Evolutionary conservation across 2,888 invertebrate genomes (phyloP).

Genomic region (Molorchus minor): DNA sequence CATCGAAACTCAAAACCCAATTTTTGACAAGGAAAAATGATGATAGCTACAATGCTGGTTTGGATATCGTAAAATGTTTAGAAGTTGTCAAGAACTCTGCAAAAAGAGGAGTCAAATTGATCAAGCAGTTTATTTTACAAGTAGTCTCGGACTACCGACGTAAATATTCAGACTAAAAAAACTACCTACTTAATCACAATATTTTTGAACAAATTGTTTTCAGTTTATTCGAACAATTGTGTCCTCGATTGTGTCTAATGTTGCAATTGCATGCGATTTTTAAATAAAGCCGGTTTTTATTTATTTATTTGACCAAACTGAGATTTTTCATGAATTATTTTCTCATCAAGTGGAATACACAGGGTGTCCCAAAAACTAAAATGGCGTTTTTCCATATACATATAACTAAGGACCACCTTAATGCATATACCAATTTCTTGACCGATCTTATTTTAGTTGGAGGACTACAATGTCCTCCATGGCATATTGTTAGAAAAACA

Average conservation of each 20-base stretch:
- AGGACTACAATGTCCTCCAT: too few species aligned
- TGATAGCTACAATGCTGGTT: not conserved
- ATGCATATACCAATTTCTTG: too few species aligned
- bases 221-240: constrained; percentile 5
- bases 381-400: too few species aligned
- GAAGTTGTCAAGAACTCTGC: constrained; percentile 32
- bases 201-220: not conserved
- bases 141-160: constrained; percentile 21
- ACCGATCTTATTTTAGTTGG: too few species aligned
- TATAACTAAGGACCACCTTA: too few species aligned
- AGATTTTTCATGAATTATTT: not conserved
- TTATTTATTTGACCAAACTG: not conserved
- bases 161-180: not conserved
- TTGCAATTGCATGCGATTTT: not conserved
- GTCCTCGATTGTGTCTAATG: not conserved
- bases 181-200: not conserved
- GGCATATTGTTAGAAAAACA: too few species aligned
- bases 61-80: constrained; percentile 11
- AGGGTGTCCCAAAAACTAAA: constrained; percentile 2
- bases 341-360: not conserved
- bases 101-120: constrained; percentile 34
- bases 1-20: too few species aligned
- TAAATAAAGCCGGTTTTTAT: not conserved
- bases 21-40: constrained; percentile 21
- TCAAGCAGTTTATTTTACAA: constrained; percentile 32